phyloP scores from a whole-genome alignment of 2,113 vertebrate species.

The Onychorhynchus coronatus region DNA sequence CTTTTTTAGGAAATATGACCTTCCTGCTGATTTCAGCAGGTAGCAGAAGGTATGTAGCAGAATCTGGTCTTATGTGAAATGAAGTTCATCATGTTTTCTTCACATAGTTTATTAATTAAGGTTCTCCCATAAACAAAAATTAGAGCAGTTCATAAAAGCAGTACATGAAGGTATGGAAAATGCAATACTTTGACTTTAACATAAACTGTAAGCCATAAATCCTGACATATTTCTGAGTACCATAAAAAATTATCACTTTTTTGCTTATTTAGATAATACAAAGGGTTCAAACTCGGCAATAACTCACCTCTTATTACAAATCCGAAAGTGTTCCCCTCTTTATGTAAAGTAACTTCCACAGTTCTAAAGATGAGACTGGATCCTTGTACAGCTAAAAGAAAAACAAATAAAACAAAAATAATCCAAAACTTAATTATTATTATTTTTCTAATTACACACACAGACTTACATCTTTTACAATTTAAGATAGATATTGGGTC shows the following conservation, averaged over 20 bases:
- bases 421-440: background rate
- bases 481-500: background rate
- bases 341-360: constrained; percentile 94
- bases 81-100: background rate
- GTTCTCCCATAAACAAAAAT: background rate
- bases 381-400: constrained; percentile 85
- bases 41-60: background rate
- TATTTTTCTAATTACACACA: background rate
- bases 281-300: background rate
- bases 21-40: background rate
- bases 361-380: constrained; percentile 94
- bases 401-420: background rate
- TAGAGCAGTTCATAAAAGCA: background rate
- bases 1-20: background rate
- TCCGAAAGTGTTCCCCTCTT: constrained; percentile 97
- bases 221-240: background rate
- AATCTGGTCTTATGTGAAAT: background rate
- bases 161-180: background rate
- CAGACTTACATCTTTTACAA: background rate
- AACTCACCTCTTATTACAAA: constrained; percentile 95
- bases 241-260: background rate
- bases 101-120: background rate
- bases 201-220: background rate
- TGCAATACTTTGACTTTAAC: background rate
- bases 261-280: background rate